phyloP scores from a whole-genome alignment of 2,113 vertebrate species.

The Pandion haliaetus region DNA sequence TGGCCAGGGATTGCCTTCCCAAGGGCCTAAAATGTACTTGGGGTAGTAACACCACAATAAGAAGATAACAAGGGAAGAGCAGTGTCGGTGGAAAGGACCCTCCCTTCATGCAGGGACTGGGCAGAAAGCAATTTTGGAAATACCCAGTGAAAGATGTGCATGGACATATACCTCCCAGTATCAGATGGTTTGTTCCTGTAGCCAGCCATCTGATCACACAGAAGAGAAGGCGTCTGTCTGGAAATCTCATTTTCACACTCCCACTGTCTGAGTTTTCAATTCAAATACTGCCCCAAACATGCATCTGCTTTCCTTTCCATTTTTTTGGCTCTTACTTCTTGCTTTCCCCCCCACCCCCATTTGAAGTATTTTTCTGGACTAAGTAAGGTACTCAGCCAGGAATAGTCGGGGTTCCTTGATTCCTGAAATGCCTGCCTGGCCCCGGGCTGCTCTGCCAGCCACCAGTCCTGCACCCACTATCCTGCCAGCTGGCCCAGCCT shows the following conservation, averaged over 20 bases:
- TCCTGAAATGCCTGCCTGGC: background rate
- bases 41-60: background rate
- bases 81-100: background rate
- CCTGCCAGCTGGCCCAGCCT: background rate
- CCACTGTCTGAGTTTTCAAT: background rate
- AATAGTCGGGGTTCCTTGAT: background rate
- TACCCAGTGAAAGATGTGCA: background rate
- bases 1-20: background rate
- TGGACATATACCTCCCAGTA: background rate
- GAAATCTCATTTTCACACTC: conserved; percentile 39
- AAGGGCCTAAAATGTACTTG: background rate
- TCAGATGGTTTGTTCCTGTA: background rate
- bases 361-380: background rate
- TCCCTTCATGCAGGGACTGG: background rate
- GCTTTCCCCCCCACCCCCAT: background rate
- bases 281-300: conserved; percentile 7
- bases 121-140: background rate
- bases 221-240: conserved; percentile 4
- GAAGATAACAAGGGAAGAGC: background rate
- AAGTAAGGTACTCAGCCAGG: background rate
- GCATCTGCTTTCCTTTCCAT: conserved; percentile 7
- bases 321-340: background rate
- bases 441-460: background rate
- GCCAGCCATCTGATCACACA: background rate
- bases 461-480: accelerated